Evolutionary conservation across 2,797 vertebrate genomes (phyloP), one percentile per base, ranked within the genome.

Genomic region (Lerista edwardsae): DNA sequence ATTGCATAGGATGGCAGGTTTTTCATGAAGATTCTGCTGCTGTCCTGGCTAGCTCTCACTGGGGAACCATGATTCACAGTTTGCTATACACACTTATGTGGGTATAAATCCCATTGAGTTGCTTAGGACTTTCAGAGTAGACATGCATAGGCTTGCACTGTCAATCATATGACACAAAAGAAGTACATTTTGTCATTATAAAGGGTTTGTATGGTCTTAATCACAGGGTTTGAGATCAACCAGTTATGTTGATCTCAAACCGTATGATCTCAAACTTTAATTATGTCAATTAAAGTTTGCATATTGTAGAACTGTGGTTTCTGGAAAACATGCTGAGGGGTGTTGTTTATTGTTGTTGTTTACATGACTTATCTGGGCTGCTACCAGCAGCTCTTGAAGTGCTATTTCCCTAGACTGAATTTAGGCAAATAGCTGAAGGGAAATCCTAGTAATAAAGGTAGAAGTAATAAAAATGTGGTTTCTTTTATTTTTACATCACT

Each of bases 281-380:
- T n/a, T n/a, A n/a, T n/a, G 93, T 92, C 93, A 94, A 87, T 91
- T 92, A 92, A 89, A 34, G 76, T 93, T 91, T 91, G 90, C 9
- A 1, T 83, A 92, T 86, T 73, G 89, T 93, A 92, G 84, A 9
- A 0, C n/a, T n/a, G 93, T 72, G 72, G 89, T 94, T 96, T 96
- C 91, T 95, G 94, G 94, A 96, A 94, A 94, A 94, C 94, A 90
- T 79, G 80, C 92, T 92, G 92, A 31, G 90, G 93, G 94, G 94
- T 90, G 94, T 94, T 95, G 93, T 21, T 72, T 71, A 19, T 79
- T 79, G 23, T 69, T 10, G 57, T 57, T 19, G 94, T 91, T 92
- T 89, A 93, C 94, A 92, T 96, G 95, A 96, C 95, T 96, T 96
- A 96, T 95, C 96, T 97, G 96, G 95, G 96, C 91, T 88, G 85